Evolutionary conservation across 2,888 invertebrate species (phyloP).

Genomic region (Eustalomyia histrio): DNA sequence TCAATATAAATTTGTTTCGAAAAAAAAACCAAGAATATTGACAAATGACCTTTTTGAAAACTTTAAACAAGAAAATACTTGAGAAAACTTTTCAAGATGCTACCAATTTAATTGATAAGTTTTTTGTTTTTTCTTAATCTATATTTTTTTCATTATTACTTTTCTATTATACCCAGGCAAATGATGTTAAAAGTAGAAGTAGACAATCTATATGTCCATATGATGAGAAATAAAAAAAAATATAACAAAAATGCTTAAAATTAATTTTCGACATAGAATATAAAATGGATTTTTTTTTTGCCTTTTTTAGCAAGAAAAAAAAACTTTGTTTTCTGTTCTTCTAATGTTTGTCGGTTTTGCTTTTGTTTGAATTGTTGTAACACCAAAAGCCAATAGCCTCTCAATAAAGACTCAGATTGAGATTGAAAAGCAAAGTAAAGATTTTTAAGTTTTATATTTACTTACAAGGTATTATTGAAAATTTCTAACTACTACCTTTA

Average conservation of each 20-base stretch:
- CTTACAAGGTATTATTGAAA: no score
- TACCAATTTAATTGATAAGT: slow-evolving; percentile 61
- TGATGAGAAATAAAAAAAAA: slow-evolving; percentile 9
- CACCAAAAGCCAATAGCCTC: slow-evolving; percentile 27
- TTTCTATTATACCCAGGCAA: not conserved
- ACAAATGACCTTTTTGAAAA: slow-evolving; percentile 58
- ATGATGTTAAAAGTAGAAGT: not conserved
- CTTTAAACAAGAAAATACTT: slow-evolving; percentile 57
- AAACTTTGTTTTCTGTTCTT: slow-evolving; percentile 16
- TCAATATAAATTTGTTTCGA: slow-evolving; percentile 23
- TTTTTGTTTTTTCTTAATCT: slow-evolving; percentile 1
- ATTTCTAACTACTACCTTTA: no score
- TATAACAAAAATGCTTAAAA: slow-evolving; percentile 33
- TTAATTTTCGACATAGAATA: slow-evolving; percentile 54
- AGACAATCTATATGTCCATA: not conserved
- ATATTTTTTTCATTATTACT: not conserved
- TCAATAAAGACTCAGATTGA: slow-evolving; percentile 24
- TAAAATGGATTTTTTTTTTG: slow-evolving; percentile 58
- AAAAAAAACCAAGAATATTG: slow-evolving; percentile 37
- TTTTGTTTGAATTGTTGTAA: slow-evolving; percentile 25
- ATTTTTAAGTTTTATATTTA: not conserved
- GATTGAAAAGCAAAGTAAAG: slow-evolving; percentile 5
- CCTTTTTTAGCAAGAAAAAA: slow-evolving; percentile 38
- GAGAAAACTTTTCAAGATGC: slow-evolving; percentile 54
- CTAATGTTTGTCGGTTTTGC: slow-evolving; percentile 16